A percentile compares a stretch with the other conserved stretches of the same genome.
Conservation (phyloP, 2,113 vertebrate species). For the Thalassoma bifasciatum region DNA sequence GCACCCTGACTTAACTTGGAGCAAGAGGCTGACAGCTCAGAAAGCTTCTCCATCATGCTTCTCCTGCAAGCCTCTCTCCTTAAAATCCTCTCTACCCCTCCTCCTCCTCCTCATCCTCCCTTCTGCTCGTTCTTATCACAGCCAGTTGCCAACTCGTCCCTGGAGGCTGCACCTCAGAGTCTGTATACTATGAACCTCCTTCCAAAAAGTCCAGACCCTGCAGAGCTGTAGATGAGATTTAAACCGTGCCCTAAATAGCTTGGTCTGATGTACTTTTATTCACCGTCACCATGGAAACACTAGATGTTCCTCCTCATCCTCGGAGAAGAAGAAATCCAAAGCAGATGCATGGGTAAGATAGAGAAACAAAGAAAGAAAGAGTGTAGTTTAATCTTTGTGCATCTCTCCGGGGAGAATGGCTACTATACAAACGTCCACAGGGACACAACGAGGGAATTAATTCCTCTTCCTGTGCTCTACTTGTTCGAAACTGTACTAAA, state of each 20-base stretch:
- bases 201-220: constrained; percentile 36
- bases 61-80: constrained; percentile 15
- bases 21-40: neutral
- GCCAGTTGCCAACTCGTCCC: constrained; percentile 27
- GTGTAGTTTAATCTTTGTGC: neutral
- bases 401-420: neutral
- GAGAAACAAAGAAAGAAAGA: neutral
- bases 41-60: constrained; percentile 5
- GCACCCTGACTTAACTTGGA: constrained; percentile 23
- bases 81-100: constrained; percentile 6
- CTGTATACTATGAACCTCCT: constrained; percentile 25
- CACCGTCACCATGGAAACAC: constrained; percentile 75
- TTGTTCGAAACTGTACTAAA: neutral
- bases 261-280: constrained; percentile 37
- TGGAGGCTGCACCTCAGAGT: neutral
- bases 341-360: constrained; percentile 20
- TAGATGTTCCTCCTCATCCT: constrained; percentile 35
- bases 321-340: constrained; percentile 13
- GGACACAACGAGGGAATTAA: neutral
- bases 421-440: neutral
- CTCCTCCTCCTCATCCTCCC: neutral
- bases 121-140: constrained; percentile 38
- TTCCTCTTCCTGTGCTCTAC: constrained; percentile 3
- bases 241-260: constrained; percentile 60
- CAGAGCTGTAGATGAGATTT: constrained; percentile 39